Base-by-base conservation (phyloP, 2,888 invertebrate species). In the Artemia sinica region DNA sequence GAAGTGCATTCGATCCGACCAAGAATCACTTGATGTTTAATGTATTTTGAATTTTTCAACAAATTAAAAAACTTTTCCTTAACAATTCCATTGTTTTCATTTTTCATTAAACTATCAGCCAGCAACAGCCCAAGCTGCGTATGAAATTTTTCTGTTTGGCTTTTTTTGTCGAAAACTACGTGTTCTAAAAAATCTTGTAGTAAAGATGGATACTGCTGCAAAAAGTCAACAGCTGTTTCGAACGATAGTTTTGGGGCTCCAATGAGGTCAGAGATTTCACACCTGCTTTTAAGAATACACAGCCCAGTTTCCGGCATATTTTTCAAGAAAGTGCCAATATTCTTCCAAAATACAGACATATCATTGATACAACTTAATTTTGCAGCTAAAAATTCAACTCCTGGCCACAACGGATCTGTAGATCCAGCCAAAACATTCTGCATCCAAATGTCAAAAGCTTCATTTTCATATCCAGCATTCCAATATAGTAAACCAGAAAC, bases 131-230 rank as follows among this genome's bases (percentile, higher is more conserved):
- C 63, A 18, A 58, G 63, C 63, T 58, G 63, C 9, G 63, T 58
- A 58, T 58, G 63, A 28, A 58, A 58, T 58, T 58, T 58, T 58
- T 58, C 63, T 8, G 63, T 58, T 28, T 58, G 12, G 63, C 28
- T 28, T 58, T 58, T 28, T 28, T 58, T 58, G 1, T n/a, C 9
- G 11, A 58, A 58, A 28, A 58, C 63, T 28, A 58, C 14, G 10
- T 58, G 10, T 58, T 58, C 63, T 28, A 58, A 28, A 28, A 58
- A 58, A 18, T n/a, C n/a, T 58, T 2, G 14, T 10, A 58, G 28
- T 8, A 58, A n/a, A 58, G 28, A 58, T 10, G 63, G 63, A 28
- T 58, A 10, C 12, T 58, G 63, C 63, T 58, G 63, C n/a, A 58
- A 10, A 58, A 58, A 58, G 28, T 58, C 63, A 58, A n/a, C n/a